Conservation (phyloP, 1,140 invertebrate species). For the Pomacea maculata region DNA sequence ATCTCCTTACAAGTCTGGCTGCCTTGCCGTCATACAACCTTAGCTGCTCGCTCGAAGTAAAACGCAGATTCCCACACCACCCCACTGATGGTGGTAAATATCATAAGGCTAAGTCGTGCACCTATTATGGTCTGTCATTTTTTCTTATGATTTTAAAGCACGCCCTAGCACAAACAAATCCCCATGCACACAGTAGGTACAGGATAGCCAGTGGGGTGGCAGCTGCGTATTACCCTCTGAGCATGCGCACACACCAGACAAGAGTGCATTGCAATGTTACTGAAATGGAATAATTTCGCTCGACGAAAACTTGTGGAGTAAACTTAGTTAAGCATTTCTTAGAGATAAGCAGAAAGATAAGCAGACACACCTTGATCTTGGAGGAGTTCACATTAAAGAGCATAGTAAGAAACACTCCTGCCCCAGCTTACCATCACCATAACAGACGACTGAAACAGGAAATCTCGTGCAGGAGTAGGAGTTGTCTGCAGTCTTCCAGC, state of each 20-base stretch:
- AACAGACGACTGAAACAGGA: not conserved
- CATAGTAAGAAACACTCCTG: not conserved
- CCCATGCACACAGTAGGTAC: too few species aligned
- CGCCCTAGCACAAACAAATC: too few species aligned
- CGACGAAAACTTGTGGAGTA: not conserved
- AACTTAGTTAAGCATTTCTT: not conserved
- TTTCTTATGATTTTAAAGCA: too few species aligned
- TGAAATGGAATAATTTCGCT: not conserved
- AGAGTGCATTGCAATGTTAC: not conserved
- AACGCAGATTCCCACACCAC: too few species aligned
- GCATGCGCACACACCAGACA: not conserved
- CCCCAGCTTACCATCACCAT: not conserved
- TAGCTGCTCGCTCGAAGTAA: too few species aligned
- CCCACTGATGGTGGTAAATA: too few species aligned
- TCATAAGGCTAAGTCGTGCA: too few species aligned
- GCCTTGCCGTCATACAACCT: too few species aligned
- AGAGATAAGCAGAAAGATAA: not conserved
- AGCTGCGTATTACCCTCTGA: too few species aligned
- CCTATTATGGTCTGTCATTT: too few species aligned
- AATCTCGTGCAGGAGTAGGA: not conserved
- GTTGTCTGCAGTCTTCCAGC: constrained; percentile 24
- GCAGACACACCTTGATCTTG: not conserved
- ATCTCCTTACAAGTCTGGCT: too few species aligned
- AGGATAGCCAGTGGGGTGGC: too few species aligned
- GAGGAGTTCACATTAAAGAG: not conserved